Base-by-base conservation (phyloP, 2,797 vertebrate genomes). In the Leuciscus waleckii region DNA sequence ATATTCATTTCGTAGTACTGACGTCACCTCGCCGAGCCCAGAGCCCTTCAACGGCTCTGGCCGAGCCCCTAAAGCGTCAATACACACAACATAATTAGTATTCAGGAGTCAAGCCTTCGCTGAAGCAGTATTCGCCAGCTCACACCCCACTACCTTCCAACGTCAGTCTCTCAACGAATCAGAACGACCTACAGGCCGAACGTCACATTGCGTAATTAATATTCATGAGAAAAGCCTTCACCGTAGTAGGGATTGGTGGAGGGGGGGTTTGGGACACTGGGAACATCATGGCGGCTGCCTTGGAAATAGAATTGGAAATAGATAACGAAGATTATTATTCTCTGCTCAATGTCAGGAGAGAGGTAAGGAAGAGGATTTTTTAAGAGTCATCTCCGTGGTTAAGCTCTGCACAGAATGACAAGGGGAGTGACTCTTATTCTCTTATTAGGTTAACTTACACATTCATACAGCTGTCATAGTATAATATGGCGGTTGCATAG, bases 231-330 rank as follows among this genome's bases (percentile, higher is more conserved):
- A 29, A 26, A 2, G 6, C 77, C 76, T 71, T 1, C 90, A 83
- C 90, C 91, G 89, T 90, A 85, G 74, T 16, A 29, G 0, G 9
- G 2, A 56, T 65, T 21, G 51, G 90, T 90, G 91, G 92, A 49
- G 93, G 90, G 92, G 92, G 92, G 89, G 71, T 79, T 94, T 92
- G 91, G 93, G 87, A 93, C 92, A 94, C 95, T 88, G 94, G 89
- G 92, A 97, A 97, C 94, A 98, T 99, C 94, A 98, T 99, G 98
- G 97, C 97, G 96, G 96, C 97, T 95, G 96, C 96, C 96, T 96
- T 96, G 94, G 94, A 94, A 85, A 96, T 96, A 90, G 96, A 97
- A 92, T 91, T 91, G 71, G 97, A 97, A 92, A 90, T 92, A 70
- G 97, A 97, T 92, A 98, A 97, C 92, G 96, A 98, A 92, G 97